Percentiles rank a stretch among this genome's conserved stretches.
phyloP scores from a whole-genome alignment of 2,888 invertebrate species.

The Perdita meconis region DNA sequence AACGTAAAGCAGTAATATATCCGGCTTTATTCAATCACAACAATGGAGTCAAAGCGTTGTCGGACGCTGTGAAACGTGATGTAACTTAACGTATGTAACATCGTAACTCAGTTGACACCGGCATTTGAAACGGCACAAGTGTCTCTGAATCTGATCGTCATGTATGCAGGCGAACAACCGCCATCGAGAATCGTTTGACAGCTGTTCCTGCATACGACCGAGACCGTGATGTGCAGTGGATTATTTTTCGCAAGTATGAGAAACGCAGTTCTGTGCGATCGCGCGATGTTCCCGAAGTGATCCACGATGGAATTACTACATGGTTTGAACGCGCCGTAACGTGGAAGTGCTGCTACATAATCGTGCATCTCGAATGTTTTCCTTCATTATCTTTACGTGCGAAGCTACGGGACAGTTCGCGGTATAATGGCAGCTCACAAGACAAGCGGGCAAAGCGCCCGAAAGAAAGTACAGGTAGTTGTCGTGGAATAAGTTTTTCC shows the following conservation, averaged over 20 bases:
- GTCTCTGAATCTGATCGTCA: constrained; percentile 28
- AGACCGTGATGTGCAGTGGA: constrained; percentile 37
- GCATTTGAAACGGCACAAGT: constrained; percentile 24
- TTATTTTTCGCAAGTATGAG: constrained; percentile 26
- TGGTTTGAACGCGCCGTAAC: constrained; percentile 36
- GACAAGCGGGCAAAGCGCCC: constrained; percentile 84
- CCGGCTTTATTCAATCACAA: constrained; percentile 55
- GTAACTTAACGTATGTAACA: constrained; percentile 58
- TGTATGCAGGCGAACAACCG: constrained; percentile 36
- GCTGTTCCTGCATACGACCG: constrained; percentile 21
- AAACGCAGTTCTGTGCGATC: constrained; percentile 23
- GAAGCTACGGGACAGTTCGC: constrained; percentile 39
- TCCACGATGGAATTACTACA: constrained; percentile 44
- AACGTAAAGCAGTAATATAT: constrained; percentile 20
- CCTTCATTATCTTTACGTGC: constrained; percentile 29
- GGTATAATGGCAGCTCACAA: constrained; percentile 84
- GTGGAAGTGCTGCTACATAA: constrained; percentile 41
- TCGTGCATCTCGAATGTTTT: constrained; percentile 42
- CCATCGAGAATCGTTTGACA: constrained; percentile 43
- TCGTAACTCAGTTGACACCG: constrained; percentile 59
- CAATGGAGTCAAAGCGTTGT: constrained; percentile 47
- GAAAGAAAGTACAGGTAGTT: constrained; percentile 86
- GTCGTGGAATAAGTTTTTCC: neutral
- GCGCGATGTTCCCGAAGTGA: constrained; percentile 35
- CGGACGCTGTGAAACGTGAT: constrained; percentile 52